phyloP scores from a whole-genome alignment of 2,888 invertebrate genomes.

The Lasioglossum leucozonium region DNA sequence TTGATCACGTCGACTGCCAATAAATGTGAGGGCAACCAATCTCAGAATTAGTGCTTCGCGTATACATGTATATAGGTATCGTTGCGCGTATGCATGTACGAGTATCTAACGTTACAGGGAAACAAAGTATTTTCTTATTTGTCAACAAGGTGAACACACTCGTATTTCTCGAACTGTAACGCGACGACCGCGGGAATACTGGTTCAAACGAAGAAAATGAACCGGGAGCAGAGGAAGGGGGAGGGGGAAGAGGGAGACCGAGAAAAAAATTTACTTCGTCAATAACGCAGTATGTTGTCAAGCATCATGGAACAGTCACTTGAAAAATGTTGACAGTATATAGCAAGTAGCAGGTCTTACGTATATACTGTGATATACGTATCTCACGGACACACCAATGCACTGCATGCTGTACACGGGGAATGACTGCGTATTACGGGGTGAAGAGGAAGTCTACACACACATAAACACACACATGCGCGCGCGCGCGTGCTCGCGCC shows the following conservation, averaged over 20 bases:
- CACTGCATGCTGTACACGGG: conserved; percentile 52
- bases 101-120: conserved; percentile 7
- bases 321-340: conserved; percentile 71
- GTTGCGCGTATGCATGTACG: neutral
- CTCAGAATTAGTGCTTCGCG: conserved; percentile 52
- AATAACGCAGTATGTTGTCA: conserved; percentile 67
- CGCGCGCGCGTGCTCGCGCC: conserved; percentile 5
- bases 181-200: neutral
- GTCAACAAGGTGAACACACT: conserved; percentile 35
- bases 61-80: conserved; percentile 18
- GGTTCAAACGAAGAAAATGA: conserved; percentile 18
- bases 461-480: conserved; percentile 37
- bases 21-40: conserved; percentile 60
- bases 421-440: conserved; percentile 59
- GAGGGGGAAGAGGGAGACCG: neutral
- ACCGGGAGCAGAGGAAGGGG: neutral
- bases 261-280: conserved; percentile 53
- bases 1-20: conserved; percentile 64
- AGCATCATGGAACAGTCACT: conserved; percentile 62
- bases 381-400: conserved; percentile 61
- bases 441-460: conserved; percentile 63
- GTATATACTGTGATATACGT: conserved; percentile 60
- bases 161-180: neutral
- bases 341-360: conserved; percentile 61
- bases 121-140: conserved; percentile 43